Evolutionary conservation across 1,140 invertebrate genomes (phyloP).

Genomic region (Zaprionus gabonicus): DNA sequence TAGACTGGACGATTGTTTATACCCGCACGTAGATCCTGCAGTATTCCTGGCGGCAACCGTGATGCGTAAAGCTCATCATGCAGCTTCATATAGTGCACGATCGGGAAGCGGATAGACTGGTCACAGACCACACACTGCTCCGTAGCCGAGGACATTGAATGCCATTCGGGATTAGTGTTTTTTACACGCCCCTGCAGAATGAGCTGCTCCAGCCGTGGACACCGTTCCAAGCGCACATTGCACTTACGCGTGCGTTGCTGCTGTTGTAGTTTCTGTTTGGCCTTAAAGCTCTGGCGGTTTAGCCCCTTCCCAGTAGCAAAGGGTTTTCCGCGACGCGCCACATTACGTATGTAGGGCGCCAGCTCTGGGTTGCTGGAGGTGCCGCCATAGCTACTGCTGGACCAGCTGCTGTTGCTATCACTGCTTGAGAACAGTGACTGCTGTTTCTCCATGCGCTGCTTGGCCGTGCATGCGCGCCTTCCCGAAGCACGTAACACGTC

Average conservation of each 20-base stretch:
- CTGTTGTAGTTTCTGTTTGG: not conserved
- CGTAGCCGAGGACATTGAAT: conserved; percentile 28
- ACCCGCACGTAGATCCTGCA: conserved; percentile 48
- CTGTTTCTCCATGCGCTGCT: not conserved
- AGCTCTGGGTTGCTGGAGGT: not conserved
- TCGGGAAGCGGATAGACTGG: conserved; percentile 26
- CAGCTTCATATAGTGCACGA: conserved; percentile 86
- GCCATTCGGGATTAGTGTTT: conserved; percentile 55
- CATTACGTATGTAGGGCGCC: conserved; percentile 39
- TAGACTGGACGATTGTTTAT: conserved; percentile 31
- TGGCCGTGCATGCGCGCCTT: conserved; percentile 82
- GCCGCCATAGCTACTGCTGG: conserved; percentile 10
- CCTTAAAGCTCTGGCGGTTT: conserved; percentile 10
- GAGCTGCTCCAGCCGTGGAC: not conserved
- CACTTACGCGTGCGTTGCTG: not conserved
- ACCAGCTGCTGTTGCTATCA: not conserved
- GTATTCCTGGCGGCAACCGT: conserved; percentile 81
- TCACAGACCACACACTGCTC: conserved; percentile 85
- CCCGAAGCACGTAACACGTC: conserved; percentile 86
- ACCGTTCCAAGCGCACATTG: not conserved
- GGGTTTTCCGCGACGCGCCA: conserved; percentile 54
- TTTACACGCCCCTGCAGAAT: not conserved
- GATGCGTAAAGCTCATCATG: conserved; percentile 87
- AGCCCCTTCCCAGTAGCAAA: not conserved
- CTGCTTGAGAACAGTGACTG: not conserved